These are phyloP conservation scores for Cyphomyrus plagiostoma DNA, from an alignment of 2,113 vertebrate genomes.

Conservation along the genomic window DNA sequence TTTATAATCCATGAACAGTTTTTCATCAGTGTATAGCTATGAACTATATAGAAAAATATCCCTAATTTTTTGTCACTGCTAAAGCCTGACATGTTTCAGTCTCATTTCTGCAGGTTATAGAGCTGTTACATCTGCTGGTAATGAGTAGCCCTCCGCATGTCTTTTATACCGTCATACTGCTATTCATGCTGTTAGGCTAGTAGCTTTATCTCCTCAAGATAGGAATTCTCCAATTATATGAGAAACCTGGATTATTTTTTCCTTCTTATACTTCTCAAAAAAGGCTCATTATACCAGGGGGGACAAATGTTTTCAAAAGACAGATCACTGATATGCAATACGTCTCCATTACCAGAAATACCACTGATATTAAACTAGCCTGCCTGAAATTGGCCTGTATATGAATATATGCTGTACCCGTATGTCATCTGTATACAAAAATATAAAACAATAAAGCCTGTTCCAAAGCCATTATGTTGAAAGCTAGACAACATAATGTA, in stretches of 20 bases:
- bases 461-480: neutral
- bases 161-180: neutral
- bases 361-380: neutral
- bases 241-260: slow-evolving; percentile 7
- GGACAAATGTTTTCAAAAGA: neutral
- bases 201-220: neutral
- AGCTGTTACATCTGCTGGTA: neutral
- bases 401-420: neutral
- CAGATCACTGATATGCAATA: neutral
- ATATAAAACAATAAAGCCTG: neutral
- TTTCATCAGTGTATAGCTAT: neutral
- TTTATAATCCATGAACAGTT: neutral
- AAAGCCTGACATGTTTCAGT: neutral
- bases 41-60: neutral
- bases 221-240: slow-evolving; percentile 17
- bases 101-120: neutral
- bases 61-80: neutral
- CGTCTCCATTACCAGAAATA: neutral
- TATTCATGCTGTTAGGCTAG: neutral
- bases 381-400: neutral
- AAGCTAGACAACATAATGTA: neutral
- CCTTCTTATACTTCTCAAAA: neutral
- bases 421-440: neutral
- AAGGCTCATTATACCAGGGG: neutral
- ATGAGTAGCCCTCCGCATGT: neutral